Base-by-base conservation (phyloP, 1,140 invertebrate genomes). In the Hyphantria cunea region DNA sequence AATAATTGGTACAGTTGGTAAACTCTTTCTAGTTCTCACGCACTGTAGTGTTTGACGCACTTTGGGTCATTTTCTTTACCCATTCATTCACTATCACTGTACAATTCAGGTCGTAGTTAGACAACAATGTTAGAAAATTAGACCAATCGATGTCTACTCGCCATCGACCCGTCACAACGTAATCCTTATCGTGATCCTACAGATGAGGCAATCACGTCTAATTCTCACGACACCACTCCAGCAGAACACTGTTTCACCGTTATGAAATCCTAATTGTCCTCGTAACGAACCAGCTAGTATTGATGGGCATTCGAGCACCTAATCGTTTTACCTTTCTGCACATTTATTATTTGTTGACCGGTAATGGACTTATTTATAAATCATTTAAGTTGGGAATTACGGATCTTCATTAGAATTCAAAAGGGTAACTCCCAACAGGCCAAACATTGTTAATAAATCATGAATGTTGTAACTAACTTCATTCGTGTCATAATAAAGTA, bases 221-320 rank as follows among this genome's bases (percentile, higher is more conserved):
- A 68, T 77, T 75, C 70, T 69, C 66, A 75, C 70, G 66, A 62
- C 54, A 37, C 11, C 12, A 31, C 32, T 33, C 42, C 14, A 34
- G 8, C 64, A n/a, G n/a, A n/a, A n/a, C n/a, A 47, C 53, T 47
- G 44, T 64, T 64, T 66, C 60, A 51, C 49, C 49, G 63, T 76
- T 72, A 72, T 68, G 72, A 78, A 74, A 78, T 78, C 65, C 64
- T 54, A 66, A 68, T 73, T 73, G 68, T 72, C 44, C 41, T 53
- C 52, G 52, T 66, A 68, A 64, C 64, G 14, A 51, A 47, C 25
- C 33, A 60, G 25, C 17, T 37, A 15, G 41, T n/a, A 37, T 60
- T 45, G 37, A 49, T 50, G 17, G 42, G 9, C 25, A 45, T 6
- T 31, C 41, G 32, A 44, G 42, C 25, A 11, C 32, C 44, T 32